Percentiles rank a stretch among this genome's conserved stretches.
These are phyloP conservation scores for Nasonia giraulti DNA, from an alignment of 1,140 invertebrate genomes.

Conservation along the genomic window DNA sequence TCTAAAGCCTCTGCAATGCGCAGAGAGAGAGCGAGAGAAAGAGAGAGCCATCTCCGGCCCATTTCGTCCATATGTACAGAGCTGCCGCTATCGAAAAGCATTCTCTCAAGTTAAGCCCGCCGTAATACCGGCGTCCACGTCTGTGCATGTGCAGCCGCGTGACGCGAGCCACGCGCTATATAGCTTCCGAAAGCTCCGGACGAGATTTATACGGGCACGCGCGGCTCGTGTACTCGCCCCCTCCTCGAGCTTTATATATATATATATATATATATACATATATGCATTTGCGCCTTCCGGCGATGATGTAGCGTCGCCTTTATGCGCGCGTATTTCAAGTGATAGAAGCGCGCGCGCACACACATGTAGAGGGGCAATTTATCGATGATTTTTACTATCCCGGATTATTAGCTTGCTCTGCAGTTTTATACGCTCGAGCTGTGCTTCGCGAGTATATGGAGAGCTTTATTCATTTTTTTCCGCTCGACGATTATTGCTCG, in stretches of 20 bases:
- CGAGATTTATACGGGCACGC: background rate
- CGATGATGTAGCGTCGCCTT: background rate
- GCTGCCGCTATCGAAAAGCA: constrained; percentile 1
- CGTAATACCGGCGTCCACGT: background rate
- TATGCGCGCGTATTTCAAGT: background rate
- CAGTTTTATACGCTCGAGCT: background rate
- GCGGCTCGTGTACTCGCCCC: too few relatives aligned
- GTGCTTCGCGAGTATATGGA: background rate
- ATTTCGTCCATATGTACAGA: too few relatives aligned
- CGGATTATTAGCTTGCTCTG: constrained; percentile 16
- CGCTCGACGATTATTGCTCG: background rate
- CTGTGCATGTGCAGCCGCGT: background rate
- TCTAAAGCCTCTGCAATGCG: too few relatives aligned
- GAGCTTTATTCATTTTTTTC: background rate
- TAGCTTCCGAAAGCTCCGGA: constrained; percentile 4
- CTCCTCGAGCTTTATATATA: too few relatives aligned
- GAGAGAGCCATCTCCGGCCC: too few relatives aligned
- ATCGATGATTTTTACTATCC: constrained; percentile 20
- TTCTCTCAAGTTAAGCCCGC: constrained; percentile 14
- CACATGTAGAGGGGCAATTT: background rate
- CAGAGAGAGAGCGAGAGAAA: too few relatives aligned
- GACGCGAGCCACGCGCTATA: background rate
- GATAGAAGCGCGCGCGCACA: background rate
- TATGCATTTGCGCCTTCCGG: background rate
- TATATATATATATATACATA: background rate